These are phyloP conservation scores for Thymelicus acteon DNA, from an alignment of 2,888 invertebrate genomes.

Conservation along the genomic window DNA sequence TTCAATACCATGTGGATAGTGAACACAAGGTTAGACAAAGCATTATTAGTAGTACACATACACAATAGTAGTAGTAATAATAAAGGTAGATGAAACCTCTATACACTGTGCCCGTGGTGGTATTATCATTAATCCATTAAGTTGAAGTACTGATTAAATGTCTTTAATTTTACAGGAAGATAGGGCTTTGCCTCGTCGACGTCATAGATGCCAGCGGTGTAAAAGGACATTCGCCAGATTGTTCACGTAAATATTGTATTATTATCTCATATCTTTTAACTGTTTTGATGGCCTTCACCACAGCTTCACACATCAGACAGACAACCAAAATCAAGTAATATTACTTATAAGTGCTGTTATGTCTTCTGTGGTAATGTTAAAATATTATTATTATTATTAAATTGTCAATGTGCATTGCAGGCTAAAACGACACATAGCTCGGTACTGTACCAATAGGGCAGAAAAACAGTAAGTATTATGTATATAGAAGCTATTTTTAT, in stretches of 20 bases:
- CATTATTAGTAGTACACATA: no score
- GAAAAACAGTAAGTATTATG: conserved; percentile 48
- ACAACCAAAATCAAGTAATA: no score
- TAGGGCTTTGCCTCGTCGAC: conserved; percentile 39
- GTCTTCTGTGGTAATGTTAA: no score
- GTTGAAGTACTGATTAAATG: no score
- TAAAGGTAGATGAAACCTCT: no score
- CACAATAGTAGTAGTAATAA: no score
- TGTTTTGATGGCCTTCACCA: no score
- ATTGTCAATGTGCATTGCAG: conserved; percentile 47
- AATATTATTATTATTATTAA: no score
- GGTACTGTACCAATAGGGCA: conserved; percentile 52
- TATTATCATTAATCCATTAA: no score
- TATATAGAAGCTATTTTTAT: background rate
- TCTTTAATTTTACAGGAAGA: conserved; percentile 43
- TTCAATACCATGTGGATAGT: conserved; percentile 54
- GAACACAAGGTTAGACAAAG: conserved; percentile 53
- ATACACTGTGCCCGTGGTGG: no score
- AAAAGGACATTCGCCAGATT: conserved; percentile 55
- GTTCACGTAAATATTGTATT: conserved; percentile 57
- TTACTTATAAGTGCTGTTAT: no score
- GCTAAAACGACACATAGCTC: conserved; percentile 57
- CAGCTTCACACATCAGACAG: no score
- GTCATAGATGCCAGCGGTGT: conserved; percentile 60
- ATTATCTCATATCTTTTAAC: background rate